Conservation (phyloP, 2,113 vertebrate species). For the Thermophis baileyi region DNA sequence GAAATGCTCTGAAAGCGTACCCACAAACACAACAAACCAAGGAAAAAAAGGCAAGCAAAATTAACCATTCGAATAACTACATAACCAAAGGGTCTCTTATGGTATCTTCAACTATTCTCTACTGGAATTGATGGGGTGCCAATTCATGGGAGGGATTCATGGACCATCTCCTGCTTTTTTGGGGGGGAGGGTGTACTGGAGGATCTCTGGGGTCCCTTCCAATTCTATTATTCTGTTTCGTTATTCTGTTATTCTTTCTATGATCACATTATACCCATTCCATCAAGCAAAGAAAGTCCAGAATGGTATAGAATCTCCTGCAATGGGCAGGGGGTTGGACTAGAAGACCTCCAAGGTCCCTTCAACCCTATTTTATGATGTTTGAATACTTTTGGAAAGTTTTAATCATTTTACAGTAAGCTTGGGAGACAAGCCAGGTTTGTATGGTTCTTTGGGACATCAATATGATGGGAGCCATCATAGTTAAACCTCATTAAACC, state of each 20-base stretch:
- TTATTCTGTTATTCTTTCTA: too few species aligned
- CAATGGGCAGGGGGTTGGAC: too few species aligned
- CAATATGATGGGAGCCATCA: background rate
- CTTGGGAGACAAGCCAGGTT: background rate
- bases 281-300: too few species aligned
- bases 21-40: background rate
- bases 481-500: background rate
- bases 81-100: background rate
- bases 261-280: too few species aligned
- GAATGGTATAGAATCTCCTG: too few species aligned
- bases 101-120: background rate
- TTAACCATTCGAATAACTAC: background rate
- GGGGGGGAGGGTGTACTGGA: background rate
- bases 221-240: background rate
- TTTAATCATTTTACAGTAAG: background rate
- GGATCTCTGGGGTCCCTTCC: background rate
- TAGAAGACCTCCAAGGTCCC: too few species aligned
- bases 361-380: background rate
- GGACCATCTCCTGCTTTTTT: background rate
- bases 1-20: background rate
- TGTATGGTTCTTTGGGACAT: background rate
- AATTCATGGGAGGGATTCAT: background rate
- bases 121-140: background rate
- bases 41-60: background rate
- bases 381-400: background rate